Base-by-base conservation (phyloP, 2,888 invertebrate genomes). In the Diaperis boleti region DNA sequence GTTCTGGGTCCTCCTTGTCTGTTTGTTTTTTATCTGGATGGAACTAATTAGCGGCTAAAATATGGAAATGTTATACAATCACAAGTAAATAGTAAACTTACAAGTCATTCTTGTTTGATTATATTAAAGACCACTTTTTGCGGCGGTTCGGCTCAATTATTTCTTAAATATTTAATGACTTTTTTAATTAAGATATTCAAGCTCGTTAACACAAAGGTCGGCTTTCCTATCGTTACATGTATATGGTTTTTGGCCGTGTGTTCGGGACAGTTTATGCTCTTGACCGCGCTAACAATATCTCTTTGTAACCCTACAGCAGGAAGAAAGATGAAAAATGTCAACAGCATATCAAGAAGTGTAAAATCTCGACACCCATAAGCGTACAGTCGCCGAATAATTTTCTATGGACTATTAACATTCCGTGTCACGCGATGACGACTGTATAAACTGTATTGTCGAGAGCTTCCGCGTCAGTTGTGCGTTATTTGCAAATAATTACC, bases 31-130 rank as follows among this genome's bases (percentile, higher is more conserved):
- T 11, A 20, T 35, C 29, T 1, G 13, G 18, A 35, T 50, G 35
- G 33, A 50, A 17, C 49, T 50, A 50, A 50, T 50, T 50, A 50
- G 35, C 49, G 49, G 29, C 37, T 20, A 52, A 52, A 52, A 37
- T 52, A 37, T 52, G 37, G 52, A 52, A 52, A 52, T 37, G 37
- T 50, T 33, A 50, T 52, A 50, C 49, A 50, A 50, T 50, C 49
- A 18, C 22, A 52, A 20, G 52, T 37, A 52, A 52, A 52, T 52
- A 37, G 52, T 52, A 20, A 52, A 52, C 37, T 39, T 52, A 35
- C 52, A 52, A 52, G 52, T 52, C 52, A 52, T 52, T 37, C 52
- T 52, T 52, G 52, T 52, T 52, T 52, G 52, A 52, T 52, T 52
- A 52, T 52, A 52, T 52, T 52, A 52, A 52, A 52, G 37, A 52